Conservation (phyloP, 2,113 vertebrate genomes). For the Phylloscopus whistleri region DNA sequence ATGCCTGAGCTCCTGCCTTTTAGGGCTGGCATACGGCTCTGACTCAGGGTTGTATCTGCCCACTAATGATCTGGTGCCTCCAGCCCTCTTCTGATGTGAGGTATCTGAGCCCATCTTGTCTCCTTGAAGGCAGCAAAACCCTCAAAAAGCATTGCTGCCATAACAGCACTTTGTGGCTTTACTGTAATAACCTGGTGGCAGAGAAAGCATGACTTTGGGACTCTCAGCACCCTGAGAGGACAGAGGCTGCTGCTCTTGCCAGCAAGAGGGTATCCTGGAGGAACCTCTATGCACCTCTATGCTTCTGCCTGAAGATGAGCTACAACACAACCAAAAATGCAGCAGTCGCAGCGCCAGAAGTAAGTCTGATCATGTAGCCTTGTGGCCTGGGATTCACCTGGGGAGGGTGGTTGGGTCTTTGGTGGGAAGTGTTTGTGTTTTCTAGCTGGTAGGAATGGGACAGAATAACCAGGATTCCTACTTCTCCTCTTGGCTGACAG, state of each 20-base stretch:
- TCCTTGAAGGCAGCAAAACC: slow-evolving; percentile 6
- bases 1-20: slow-evolving; percentile 62
- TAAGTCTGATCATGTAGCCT: slow-evolving; percentile 7
- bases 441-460: background rate
- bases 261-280: background rate
- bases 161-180: background rate
- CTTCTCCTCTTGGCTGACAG: background rate
- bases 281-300: background rate
- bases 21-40: slow-evolving; percentile 56
- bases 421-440: background rate
- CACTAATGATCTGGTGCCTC: slow-evolving; percentile 42
- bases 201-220: background rate
- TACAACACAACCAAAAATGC: slow-evolving; percentile 17
- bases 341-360: background rate
- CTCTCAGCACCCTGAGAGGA: background rate
- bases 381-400: background rate
- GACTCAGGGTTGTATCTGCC: slow-evolving; percentile 58
- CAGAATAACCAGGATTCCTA: background rate
- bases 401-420: background rate
- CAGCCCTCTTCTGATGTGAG: slow-evolving; percentile 17
- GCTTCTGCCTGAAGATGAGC: background rate
- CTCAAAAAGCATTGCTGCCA: background rate
- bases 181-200: background rate
- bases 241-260: background rate
- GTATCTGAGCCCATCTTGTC: slow-evolving; percentile 1